Evolutionary conservation across 64 coral and sea anemone genomes (phyloP).

Genomic region (Dendronephthya gigantea): DNA sequence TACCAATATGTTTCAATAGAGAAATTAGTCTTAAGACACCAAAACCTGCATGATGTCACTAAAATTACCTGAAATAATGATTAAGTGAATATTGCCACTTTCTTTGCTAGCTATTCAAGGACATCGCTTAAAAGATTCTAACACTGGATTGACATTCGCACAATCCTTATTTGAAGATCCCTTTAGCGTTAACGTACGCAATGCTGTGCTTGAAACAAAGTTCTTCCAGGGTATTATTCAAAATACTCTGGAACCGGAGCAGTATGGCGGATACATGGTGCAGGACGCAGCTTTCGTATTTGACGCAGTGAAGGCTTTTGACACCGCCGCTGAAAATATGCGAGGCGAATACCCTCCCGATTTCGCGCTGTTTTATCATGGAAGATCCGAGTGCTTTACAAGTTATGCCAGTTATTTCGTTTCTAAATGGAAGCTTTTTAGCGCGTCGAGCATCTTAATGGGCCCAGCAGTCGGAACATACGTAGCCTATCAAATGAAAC

Average conservation of each 20-base stretch:
- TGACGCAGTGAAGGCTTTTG: constrained; percentile 32
- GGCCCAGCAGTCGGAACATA: constrained; percentile 41
- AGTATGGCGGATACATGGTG: constrained; percentile 50
- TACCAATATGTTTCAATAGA: too few relatives aligned
- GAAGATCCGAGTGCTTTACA: constrained; percentile 29
- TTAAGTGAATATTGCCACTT: too few relatives aligned
- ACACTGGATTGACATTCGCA: background rate
- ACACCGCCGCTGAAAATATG: constrained; percentile 22
- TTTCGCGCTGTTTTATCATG: constrained; percentile 36
- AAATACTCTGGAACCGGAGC: constrained; percentile 26
- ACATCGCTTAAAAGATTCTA: background rate
- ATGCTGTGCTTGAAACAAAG: constrained; percentile 14
- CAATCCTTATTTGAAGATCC: constrained; percentile 18
- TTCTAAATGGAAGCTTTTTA: constrained; percentile 27
- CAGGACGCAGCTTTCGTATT: constrained; percentile 51
- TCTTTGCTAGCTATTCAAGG: too few relatives aligned
- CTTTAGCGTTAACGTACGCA: constrained; percentile 5
- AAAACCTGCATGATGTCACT: too few relatives aligned
- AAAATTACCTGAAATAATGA: too few relatives aligned
- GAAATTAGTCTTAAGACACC: too few relatives aligned
- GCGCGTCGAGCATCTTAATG: constrained; percentile 24
- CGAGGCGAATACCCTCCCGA: background rate
- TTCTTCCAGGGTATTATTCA: constrained; percentile 31
- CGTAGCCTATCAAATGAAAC: constrained; percentile 17
- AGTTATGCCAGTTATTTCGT: constrained; percentile 39